Evolutionary conservation across 1,140 invertebrate genomes (phyloP), one percentile per base, ranked within the genome.

Genomic region (Marisa cornuarietis): DNA sequence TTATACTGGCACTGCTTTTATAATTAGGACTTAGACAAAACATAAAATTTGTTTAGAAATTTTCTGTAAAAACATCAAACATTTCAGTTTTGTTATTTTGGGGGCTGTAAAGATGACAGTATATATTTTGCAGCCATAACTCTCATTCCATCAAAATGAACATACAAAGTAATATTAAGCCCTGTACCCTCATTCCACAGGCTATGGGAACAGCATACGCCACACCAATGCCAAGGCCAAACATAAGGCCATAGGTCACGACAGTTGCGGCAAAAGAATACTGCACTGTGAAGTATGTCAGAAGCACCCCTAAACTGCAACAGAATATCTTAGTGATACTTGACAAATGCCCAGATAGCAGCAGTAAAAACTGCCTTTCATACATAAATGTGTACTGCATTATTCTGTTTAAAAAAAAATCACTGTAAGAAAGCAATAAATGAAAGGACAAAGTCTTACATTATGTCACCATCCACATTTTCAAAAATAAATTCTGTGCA

Each of bases 201-300:
- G 85, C 87, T 52, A 92, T 77, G 24, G 91, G 90, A 62, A 90
- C 79, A 74, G 89, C 86, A 83, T 92, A 92, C 14, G 89, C 88
- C 16, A 92, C 80, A 63, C 91, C 89, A 16, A 91, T 87, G 24
- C 91, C 91, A 42, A 90, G 63, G 49, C 91, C 90, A 81, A 88
- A 89, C 83, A 91, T 72, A 49, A 90, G 73, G 20, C 92, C 92
- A 85, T 92, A 92, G 0, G 90, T 91, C 7, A 90, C 31, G 0
- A 90, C 76, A 0, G 86, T 82, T 18, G 82, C 62, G 16, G 72
- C 69, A 74, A 92, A 89, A 3, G 87, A 87, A 16, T 83, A 49
- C 52, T 91, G 81, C n/a, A 92, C 86, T 52, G 90, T 83, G 78
- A 89, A 90, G 74, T 87, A 90, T 0, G 91, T 91, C 58, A 91